Evolutionary conservation across 1,140 invertebrate species (phyloP), one percentile per base, ranked within the genome.

Genomic region (Drosophila nasuta): DNA sequence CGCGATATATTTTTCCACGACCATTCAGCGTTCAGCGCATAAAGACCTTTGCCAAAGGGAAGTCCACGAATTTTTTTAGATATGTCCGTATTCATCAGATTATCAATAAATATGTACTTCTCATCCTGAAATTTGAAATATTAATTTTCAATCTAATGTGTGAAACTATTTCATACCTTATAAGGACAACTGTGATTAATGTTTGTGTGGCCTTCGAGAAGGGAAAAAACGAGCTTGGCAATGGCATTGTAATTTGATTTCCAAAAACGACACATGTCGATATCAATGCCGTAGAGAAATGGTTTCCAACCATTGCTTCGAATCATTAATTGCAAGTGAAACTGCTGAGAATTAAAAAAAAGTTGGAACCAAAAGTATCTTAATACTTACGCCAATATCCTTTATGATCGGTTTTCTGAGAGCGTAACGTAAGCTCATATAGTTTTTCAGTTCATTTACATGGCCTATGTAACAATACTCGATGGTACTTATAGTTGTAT

Each of bases 101-200:
- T 67, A 45, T 81, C 74, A 10, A 80, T 66, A 5, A 33, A 46
- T 11, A 81, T 1, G 20, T 17, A 56, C 5, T 64, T 74, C 1
- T 81, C 79, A 10, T 48, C 59, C 43, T 30, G 3, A 20, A 68
- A 17, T 2, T 33, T 1, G 64, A n/a, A 15, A 1, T 1, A 4
- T 1, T n/a, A 30, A 17, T 17, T 6, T 4, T 1, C 8, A 10
- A 13, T 5, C 20, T 25, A n/a, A 20, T 4, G 5, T 4, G 20
- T 0, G 15, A 48, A 13, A n/a, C 41, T 13, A 0, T 15, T 13
- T 11, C 79, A 59, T 35, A 81, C 79, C 20, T 43, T 7, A 49
- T 65, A 81, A 10, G 79, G 79, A 20, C 79, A 81, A 17, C 28
- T 69, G 25, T 81, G 79, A 60, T 81, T 81, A 8, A 77, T 15